Conservation (phyloP, 2,113 vertebrate genomes). For the Callionymus lyra region DNA sequence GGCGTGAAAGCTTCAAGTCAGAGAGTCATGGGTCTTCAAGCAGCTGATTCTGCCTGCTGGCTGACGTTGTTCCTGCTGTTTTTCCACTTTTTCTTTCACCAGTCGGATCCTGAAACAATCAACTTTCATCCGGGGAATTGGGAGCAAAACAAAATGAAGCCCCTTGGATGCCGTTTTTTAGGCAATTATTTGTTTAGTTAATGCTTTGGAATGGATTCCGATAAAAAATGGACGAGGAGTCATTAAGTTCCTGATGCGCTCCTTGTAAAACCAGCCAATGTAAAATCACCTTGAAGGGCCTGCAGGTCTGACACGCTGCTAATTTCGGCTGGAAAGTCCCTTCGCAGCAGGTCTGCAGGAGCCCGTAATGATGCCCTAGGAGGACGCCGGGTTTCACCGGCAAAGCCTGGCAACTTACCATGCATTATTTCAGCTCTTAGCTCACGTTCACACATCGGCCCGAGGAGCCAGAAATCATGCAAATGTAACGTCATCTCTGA, state of each 20-base stretch:
- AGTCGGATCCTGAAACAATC: too few relatives aligned
- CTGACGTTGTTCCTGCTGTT: constrained; percentile 1
- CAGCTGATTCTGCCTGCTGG: constrained; percentile 2
- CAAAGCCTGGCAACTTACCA: constrained; percentile 12
- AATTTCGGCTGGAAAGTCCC: neutral
- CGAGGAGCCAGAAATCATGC: too few relatives aligned
- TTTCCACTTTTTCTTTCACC: neutral
- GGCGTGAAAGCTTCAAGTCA: neutral
- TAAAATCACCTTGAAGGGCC: constrained; percentile 13
- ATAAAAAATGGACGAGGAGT: constrained; percentile 12
- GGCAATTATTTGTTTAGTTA: constrained; percentile 12
- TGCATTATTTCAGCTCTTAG: constrained; percentile 13
- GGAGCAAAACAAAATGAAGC: neutral
- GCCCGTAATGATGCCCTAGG: constrained; percentile 24
- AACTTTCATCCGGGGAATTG: too few relatives aligned
- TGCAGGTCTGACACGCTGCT: neutral
- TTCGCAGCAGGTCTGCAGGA: constrained; percentile 6
- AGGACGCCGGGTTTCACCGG: constrained; percentile 23
- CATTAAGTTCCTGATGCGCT: constrained; percentile 6
- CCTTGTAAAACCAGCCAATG: constrained; percentile 9
- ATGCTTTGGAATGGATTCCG: constrained; percentile 1
- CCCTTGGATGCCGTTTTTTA: constrained; percentile 1
- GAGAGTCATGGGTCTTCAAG: neutral
- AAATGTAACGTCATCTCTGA: too few relatives aligned
- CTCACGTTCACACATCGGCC: constrained; percentile 14